Evolutionary conservation across 2,888 invertebrate species (phyloP).

Genomic region (Rugalucina vietnamica): DNA sequence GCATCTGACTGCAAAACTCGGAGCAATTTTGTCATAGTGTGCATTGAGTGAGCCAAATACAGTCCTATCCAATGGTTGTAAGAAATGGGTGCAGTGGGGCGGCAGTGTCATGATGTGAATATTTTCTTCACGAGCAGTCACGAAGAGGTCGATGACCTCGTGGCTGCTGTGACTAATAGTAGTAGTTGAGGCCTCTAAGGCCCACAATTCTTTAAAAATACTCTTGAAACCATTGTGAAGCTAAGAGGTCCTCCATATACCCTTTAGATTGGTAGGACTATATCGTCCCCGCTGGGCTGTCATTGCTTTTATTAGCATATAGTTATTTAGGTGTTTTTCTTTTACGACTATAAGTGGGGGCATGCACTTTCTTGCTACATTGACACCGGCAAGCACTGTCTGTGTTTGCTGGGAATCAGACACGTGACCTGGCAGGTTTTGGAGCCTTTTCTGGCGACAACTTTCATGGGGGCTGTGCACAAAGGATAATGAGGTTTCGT

Average conservation of each 20-base stretch:
- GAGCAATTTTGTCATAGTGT: not conserved
- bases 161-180: not conserved
- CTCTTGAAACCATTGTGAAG: not conserved
- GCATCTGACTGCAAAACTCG: too few relatives aligned
- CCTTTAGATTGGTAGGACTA: not conserved
- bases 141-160: not conserved
- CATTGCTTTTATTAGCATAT: not conserved
- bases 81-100: not conserved
- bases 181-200: not conserved
- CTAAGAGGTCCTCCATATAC: not conserved
- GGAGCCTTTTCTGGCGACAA: not conserved
- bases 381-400: not conserved
- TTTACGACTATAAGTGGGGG: not conserved
- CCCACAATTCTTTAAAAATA: not conserved
- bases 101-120: not conserved
- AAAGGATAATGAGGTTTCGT: not conserved
- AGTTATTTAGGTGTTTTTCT: not conserved
- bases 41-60: not conserved
- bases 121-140: too few relatives aligned
- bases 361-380: not conserved
- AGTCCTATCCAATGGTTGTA: not conserved
- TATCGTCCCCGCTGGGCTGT: not conserved
- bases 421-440: not conserved
- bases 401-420: not conserved
- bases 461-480: not conserved